A percentile compares a stretch with the other conserved stretches of the same genome.
phyloP scores from a whole-genome alignment of 2,113 vertebrate species.

The Theropithecus gelada region DNA sequence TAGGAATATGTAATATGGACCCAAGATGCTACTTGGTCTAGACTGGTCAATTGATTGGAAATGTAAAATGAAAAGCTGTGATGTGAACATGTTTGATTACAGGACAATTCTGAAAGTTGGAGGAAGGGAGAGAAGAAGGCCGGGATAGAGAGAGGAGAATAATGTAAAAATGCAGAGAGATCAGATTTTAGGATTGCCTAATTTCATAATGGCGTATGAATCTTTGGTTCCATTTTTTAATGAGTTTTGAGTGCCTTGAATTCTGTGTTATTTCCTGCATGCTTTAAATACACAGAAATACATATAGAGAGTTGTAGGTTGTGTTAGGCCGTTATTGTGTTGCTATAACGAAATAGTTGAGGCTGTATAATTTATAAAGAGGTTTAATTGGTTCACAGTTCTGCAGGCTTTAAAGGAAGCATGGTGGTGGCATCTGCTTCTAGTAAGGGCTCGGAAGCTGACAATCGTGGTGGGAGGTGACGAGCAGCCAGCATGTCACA shows the following conservation, averaged over 20 bases:
- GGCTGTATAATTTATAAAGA: too few species aligned
- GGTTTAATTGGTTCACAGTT: too few species aligned
- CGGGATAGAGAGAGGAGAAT: background rate
- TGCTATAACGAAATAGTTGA: too few species aligned
- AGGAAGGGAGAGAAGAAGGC: background rate
- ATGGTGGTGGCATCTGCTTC: too few species aligned
- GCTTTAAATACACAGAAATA: background rate
- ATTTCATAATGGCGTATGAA: background rate
- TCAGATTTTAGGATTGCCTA: background rate
- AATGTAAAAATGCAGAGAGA: background rate
- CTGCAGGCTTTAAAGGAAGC: too few species aligned
- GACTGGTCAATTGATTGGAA: background rate
- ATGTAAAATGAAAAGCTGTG: background rate
- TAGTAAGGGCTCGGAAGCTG: too few species aligned
- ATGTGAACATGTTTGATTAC: background rate
- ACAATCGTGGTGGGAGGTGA: too few species aligned
- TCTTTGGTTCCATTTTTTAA: background rate
- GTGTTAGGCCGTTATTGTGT: too few species aligned
- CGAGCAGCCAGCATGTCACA: too few species aligned
- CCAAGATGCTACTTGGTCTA: background rate
- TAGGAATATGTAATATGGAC: background rate
- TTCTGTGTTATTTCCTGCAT: background rate
- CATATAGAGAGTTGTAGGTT: background rate
- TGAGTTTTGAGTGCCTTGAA: background rate
- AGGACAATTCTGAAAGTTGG: background rate